Evolutionary conservation across 2,113 vertebrate genomes (phyloP), one percentile per base, ranked within the genome.

Genomic region (Corythornis vintsioides): DNA sequence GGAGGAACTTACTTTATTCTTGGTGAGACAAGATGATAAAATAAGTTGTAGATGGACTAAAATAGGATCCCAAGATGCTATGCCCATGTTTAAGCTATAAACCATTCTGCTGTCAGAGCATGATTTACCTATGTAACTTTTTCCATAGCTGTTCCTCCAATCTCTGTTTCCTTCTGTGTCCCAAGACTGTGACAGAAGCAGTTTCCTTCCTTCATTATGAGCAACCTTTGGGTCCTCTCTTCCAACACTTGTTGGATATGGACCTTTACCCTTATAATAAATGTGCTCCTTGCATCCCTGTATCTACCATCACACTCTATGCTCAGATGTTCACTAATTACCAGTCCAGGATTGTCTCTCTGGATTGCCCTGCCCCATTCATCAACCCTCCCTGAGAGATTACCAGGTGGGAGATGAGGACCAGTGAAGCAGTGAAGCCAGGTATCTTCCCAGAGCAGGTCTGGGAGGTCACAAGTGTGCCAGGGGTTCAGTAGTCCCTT

Each of bases 231-330:
- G 29, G 9, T 11, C 3, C 2, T 9, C 3, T 33, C 6, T 65
- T 31, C 57, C 50, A 53, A 16, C 0, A 1, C 3, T 15, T 48
- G 7, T 25, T 60, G 53, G 22, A 52, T 0, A 0, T 1, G 2
- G 18, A 78, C 11, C 8, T 67, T 89, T 59, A 26, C 21, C 9
- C 3, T 20, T 35, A 13, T 6, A 2, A 7, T 42, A 16, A 56
- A 4, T 2, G 6, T 42, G 10, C 7, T 72, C 15, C 19, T 13
- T 43, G 7, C 35, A 38, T 55, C n/a, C 5, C 7, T 33, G 35
- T 20, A 15, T 26, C 28, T 29, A 42, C 19, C 6, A 11, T n/a
- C 33, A 53, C 9, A 3, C 8, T 48, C 66, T 45, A 26, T 24
- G 12, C 26, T 67, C 11, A 35, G 11, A 18, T 26, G 12, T 8